Percentiles rank a stretch among this genome's conserved stretches.
These are phyloP conservation scores for Stenodera caucasica DNA, from an alignment of 2,888 invertebrate genomes.

Conservation along the genomic window DNA sequence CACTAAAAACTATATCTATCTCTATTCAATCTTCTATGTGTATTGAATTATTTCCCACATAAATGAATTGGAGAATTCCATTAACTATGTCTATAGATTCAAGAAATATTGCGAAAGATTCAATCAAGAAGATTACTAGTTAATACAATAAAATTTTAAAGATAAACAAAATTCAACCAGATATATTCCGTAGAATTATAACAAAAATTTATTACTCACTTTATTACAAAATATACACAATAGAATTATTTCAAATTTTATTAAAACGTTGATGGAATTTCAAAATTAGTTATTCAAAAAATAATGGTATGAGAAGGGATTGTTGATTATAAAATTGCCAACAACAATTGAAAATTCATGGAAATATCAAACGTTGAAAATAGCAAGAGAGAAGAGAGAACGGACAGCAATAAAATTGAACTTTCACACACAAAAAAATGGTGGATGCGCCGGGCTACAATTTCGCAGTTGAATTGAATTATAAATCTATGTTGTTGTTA, in stretches of 20 bases:
- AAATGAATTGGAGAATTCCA: background rate
- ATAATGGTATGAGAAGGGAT: background rate
- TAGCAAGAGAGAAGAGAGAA: background rate
- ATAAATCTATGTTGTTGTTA: too few relatives aligned
- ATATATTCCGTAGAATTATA: too few relatives aligned
- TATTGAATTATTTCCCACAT: background rate
- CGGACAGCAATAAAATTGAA: background rate
- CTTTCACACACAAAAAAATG: too few relatives aligned
- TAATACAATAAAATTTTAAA: too few relatives aligned
- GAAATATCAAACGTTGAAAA: background rate
- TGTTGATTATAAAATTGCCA: background rate
- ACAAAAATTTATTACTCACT: too few relatives aligned
- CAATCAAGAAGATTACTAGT: too few relatives aligned
- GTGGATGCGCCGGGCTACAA: constrained; percentile 9
- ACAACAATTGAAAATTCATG: background rate
- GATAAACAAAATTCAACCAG: too few relatives aligned
- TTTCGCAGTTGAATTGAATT: too few relatives aligned
- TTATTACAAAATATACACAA: background rate
- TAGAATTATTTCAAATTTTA: background rate
- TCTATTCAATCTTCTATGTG: background rate
- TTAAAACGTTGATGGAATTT: background rate
- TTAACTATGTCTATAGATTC: background rate
- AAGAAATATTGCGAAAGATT: too few relatives aligned
- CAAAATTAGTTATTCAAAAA: background rate
- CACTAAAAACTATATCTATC: background rate